Base-by-base conservation (phyloP, 2,888 invertebrate genomes). In the Calameuta filiformis region DNA sequence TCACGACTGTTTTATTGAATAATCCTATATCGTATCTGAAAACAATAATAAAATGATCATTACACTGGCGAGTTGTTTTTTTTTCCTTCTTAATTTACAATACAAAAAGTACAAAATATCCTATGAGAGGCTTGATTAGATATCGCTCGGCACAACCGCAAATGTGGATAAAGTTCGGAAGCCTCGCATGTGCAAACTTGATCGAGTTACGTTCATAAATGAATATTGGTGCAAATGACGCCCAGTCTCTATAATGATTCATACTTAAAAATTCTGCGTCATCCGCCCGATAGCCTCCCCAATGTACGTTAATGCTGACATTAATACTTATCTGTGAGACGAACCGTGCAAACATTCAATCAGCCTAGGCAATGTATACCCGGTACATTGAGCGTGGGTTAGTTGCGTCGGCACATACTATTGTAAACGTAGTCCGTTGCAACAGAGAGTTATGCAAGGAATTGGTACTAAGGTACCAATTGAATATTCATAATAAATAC, bases 401-500 rank as follows among this genome's bases (percentile, higher is more conserved):
- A 56, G 15, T 56, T 56, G 56, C 23, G 56, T 23, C 23, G 56
- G 56, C 23, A 56, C 2, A 71, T 71, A 71, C 35, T 71, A 30
- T 71, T 71, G 31, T 71, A 33, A 30, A 30, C 71, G 11, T 71
- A 71, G 71, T 71, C 11, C 71, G 34, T 33, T 71, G 56, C 56
- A 71, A 71, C 15, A 71, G 31, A 30, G 23, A 35, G 34, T 33
- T 9, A 11, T 71, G 71, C 71, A 71, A 71, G 34, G 30, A 71
- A 33, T 33, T 71, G 34, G 34, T 71, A 31, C 35, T 34, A 33
- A 71, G 12, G 34, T 71, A 35, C 71, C 31, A 31, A 71, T 71
- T 71, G 33, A 12, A 31, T 71, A 71, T 71, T 71, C 11, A 71
- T 71, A 71, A 71, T 33, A 71, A 71, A 71, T 71, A 30, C 56